phyloP scores from a whole-genome alignment of 2,113 vertebrate genomes.

The Phrynosoma blainvillii region DNA sequence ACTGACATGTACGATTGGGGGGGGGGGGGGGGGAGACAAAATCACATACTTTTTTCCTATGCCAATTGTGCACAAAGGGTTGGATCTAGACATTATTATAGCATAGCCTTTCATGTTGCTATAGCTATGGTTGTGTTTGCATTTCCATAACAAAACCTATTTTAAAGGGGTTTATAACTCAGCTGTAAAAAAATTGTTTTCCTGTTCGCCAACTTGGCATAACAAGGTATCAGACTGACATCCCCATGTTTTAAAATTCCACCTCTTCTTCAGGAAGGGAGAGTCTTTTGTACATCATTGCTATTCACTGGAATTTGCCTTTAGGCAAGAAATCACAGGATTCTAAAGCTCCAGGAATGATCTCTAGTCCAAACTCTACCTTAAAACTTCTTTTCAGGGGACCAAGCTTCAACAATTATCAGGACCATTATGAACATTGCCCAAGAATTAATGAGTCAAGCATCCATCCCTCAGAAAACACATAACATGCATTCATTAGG shows the following conservation, averaged over 20 bases:
- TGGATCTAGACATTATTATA: constrained; percentile 68
- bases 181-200: constrained; percentile 57
- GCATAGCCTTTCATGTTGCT: constrained; percentile 73
- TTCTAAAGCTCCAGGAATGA: background rate
- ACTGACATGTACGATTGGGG: constrained; percentile 65
- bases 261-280: constrained; percentile 31
- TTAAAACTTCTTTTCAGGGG: background rate
- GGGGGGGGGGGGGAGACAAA: constrained; percentile 19
- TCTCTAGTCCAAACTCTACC: background rate
- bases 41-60: constrained; percentile 64
- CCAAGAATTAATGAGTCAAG: background rate
- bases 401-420: background rate
- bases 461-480: background rate
- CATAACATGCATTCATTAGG: background rate
- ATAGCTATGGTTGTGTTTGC: constrained; percentile 58
- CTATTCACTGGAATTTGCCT: constrained; percentile 33
- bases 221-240: constrained; percentile 54
- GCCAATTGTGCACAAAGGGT: constrained; percentile 71
- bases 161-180: constrained; percentile 75
- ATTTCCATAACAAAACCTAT: constrained; percentile 75
- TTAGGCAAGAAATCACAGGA: background rate
- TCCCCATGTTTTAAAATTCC: constrained; percentile 10
- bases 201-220: constrained; percentile 64
- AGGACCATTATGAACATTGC: background rate
- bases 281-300: constrained; percentile 22